Percentiles rank a stretch among this genome's conserved stretches.
phyloP scores from a whole-genome alignment of 2,888 invertebrate genomes.

The Chaetoderma sp. region DNA sequence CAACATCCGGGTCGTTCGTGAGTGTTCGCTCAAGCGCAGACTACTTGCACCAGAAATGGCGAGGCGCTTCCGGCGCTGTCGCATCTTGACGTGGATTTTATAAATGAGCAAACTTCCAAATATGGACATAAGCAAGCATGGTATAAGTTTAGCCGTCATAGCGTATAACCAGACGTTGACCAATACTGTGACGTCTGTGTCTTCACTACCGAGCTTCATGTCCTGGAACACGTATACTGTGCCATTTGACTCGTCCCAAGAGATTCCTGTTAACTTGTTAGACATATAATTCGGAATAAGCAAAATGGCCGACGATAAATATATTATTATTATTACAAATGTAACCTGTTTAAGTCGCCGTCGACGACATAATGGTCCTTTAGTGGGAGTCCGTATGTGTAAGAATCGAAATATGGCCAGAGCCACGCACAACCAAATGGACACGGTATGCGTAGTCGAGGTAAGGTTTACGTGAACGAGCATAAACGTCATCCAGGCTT shows the following conservation, averaged over 20 bases:
- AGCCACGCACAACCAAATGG: slow-evolving; percentile 92
- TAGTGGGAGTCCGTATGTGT: slow-evolving; percentile 79
- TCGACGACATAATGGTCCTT: slow-evolving; percentile 73
- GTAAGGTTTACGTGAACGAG: slow-evolving; percentile 88
- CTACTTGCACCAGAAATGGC: slow-evolving; percentile 52
- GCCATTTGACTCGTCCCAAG: slow-evolving; percentile 22
- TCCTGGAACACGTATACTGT: slow-evolving; percentile 44
- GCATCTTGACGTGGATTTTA: slow-evolving; percentile 53
- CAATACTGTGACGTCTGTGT: slow-evolving; percentile 47
- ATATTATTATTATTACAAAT: slow-evolving; percentile 82
- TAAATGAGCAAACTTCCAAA: slow-evolving; percentile 69
- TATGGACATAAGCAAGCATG: slow-evolving; percentile 87
- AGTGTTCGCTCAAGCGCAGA: slow-evolving; percentile 55
- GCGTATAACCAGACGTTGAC: slow-evolving; percentile 90
- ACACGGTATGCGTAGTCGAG: slow-evolving; percentile 90
- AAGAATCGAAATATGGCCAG: slow-evolving; percentile 89
- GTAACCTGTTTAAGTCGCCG: slow-evolving; percentile 75
- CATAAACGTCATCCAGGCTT: slow-evolving; percentile 68
- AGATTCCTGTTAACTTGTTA: slow-evolving; percentile 74
- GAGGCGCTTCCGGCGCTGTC: slow-evolving; percentile 51
- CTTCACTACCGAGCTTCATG: slow-evolving; percentile 46
- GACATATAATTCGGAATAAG: slow-evolving; percentile 88
- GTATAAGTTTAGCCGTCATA: slow-evolving; percentile 90
- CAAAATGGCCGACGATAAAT: slow-evolving; percentile 84
- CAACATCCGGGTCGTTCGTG: slow-evolving; percentile 90